Base-by-base conservation (phyloP, 53 echinoderm and acorn worm genomes). In the Paelopatides confundens region DNA sequence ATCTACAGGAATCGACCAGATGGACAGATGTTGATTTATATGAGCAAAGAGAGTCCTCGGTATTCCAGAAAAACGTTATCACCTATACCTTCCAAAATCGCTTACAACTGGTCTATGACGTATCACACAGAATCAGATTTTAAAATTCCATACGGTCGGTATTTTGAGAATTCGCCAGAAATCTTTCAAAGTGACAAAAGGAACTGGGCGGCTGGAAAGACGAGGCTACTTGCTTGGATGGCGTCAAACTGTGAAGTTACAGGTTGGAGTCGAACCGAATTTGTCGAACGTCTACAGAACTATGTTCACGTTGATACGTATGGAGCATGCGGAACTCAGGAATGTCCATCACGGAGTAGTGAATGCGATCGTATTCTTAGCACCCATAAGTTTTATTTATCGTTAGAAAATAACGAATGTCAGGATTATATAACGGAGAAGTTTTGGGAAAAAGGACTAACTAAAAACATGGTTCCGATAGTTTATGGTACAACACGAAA, bases 361-460 rank as follows among this genome's bases (percentile, higher is more conserved):
- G 50, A 30, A 15, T 90, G 90, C 35, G 85, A 77, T 23, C 51
- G 63, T 77, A 23, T 90, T 48, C 27, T 92, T 58, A 85, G 92
- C 3, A 69, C 78, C 13, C 90, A 94, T 54, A 94, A 94, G 70
- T 94, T 94, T 87, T 94, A 94, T 65, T 70, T 94, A 8, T 77
- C 94, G 0, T 88, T 94, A 5, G 94, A 94, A 66, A 94, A 94
- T 51, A 86, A 89, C 17, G 88, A 92, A 32, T 92, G 92, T 87
- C 90, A 28, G 33, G 92, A 90, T 38, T 94, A 94, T 38, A 90
- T 94, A 37, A 92, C 92, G 11, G 94, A 94, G 79, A 92, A 94
- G 85, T 87, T 94, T 4, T 94, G 94, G 94, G 70, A 35, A 6
- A 94, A 94, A 33, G 87, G 65, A 43, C 85, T 92, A 17, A 34